These are phyloP conservation scores for Selenia dentaria DNA, from an alignment of 2,888 invertebrate species.

Conservation along the genomic window DNA sequence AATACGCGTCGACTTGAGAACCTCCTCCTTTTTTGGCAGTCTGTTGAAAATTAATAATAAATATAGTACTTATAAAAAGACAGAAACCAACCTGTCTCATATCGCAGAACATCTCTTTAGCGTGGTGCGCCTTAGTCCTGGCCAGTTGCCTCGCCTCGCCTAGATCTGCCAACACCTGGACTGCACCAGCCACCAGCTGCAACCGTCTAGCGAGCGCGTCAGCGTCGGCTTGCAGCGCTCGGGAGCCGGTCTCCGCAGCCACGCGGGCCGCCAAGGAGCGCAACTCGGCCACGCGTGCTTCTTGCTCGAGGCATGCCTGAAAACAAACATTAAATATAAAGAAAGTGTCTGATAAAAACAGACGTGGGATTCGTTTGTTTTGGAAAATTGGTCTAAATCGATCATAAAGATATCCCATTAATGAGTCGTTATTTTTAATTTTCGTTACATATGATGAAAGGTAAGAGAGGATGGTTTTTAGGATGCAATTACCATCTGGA, in stretches of 20 bases:
- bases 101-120: constrained; percentile 87
- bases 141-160: constrained; percentile 89
- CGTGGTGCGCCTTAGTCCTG: constrained; percentile 83
- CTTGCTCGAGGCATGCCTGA: constrained; percentile 91
- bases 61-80: no score
- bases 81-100: constrained; percentile 88
- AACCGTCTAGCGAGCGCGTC: constrained; percentile 90
- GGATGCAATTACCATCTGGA: no score
- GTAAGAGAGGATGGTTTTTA: no score
- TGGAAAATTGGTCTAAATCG: no score
- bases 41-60: no score
- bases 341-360: no score
- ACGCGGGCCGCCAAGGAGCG: constrained; percentile 91
- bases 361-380: no score
- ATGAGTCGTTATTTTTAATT: no score
- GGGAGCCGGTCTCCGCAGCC: constrained; percentile 91
- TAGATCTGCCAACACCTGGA: constrained; percentile 90
- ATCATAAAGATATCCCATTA: no score
- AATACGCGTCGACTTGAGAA: no score
- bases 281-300: constrained; percentile 89
- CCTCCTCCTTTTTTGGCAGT: no score
- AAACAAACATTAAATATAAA: constrained; percentile 7
- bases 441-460: no score
- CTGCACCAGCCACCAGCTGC: constrained; percentile 90
- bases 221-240: constrained; percentile 90